phyloP scores from a whole-genome alignment of 2,888 invertebrate genomes.

The Hartigia nigra region DNA sequence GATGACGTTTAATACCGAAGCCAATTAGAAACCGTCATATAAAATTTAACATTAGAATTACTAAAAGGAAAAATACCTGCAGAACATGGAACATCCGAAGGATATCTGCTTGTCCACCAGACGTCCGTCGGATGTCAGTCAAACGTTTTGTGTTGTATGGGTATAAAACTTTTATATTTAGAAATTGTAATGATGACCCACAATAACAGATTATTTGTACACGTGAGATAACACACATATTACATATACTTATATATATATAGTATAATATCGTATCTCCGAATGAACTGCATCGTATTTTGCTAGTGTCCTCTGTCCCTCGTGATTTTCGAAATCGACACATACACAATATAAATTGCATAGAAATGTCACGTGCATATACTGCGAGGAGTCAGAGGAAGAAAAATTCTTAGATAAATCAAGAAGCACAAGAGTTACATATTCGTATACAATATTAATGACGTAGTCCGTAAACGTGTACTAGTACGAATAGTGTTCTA shows the following conservation, averaged over 20 bases:
- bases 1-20: not conserved
- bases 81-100: no score
- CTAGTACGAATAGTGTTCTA: constrained; percentile 46
- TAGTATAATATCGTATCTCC: not conserved
- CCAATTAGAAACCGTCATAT: not conserved
- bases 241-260: not conserved
- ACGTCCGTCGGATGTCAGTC: no score
- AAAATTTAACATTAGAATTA: not conserved
- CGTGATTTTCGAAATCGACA: not conserved
- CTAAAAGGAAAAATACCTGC: not conserved
- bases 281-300: not conserved
- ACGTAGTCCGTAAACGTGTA: constrained; percentile 37
- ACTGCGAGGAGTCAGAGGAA: not conserved
- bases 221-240: not conserved
- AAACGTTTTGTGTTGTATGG: no score
- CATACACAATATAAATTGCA: not conserved
- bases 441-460: constrained; percentile 14
- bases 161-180: not conserved
- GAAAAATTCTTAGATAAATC: constrained; percentile 16
- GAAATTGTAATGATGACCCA: not conserved
- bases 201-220: not conserved
- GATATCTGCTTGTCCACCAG: no score
- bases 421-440: constrained; percentile 44
- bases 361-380: not conserved
- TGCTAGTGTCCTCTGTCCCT: not conserved